Evolutionary conservation across 2,797 vertebrate species (phyloP), one percentile per base, ranked within the genome.

Genomic region (Cyprinodon diabolis): DNA sequence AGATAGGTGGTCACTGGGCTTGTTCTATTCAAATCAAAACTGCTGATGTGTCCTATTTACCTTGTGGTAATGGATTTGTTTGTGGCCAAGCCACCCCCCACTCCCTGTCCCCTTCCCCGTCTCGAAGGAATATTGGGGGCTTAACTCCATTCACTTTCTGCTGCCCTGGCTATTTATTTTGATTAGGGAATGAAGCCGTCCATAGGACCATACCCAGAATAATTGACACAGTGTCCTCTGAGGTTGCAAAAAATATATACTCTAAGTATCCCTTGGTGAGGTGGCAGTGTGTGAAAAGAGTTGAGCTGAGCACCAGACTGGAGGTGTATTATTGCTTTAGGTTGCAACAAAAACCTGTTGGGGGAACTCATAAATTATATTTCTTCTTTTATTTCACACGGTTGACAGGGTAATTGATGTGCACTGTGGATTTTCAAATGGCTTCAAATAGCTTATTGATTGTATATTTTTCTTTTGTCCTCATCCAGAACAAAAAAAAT

Each of bases 141-240:
- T 92, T 93, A 92, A 85, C 79, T 83, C 84, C 86, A 79, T 91
- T 94, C 90, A 90, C 89, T 93, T 95, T 95, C 87, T 94, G 95
- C 94, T 95, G 92, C 86, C 81, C 91, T 90, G 90, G 94, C 89
- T 91, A 94, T 95, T 95, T 95, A 93, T 93, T 96, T 95, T 95
- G 94, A 95, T 95, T 94, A 93, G 89, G 87, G 90, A 94, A 94
- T 93, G 92, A 95, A 95, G 93, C 94, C 91, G 83, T 94, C 89
- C 79, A 87, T 78, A 86, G 75, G 86, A 89, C 87, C 84, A 71
- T 87, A 89, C 79, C 78, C 65, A 74, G 82, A 94, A 94, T 95
- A 95, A 95, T 94, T 94, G 95, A 93, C 92, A 93, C 78, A 17
- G 81, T 89, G 92, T 93, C 93, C 92, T 89, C 72, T 66, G 92